Base-by-base conservation (phyloP, 2,113 vertebrate genomes). In the Tetrao urogallus region DNA sequence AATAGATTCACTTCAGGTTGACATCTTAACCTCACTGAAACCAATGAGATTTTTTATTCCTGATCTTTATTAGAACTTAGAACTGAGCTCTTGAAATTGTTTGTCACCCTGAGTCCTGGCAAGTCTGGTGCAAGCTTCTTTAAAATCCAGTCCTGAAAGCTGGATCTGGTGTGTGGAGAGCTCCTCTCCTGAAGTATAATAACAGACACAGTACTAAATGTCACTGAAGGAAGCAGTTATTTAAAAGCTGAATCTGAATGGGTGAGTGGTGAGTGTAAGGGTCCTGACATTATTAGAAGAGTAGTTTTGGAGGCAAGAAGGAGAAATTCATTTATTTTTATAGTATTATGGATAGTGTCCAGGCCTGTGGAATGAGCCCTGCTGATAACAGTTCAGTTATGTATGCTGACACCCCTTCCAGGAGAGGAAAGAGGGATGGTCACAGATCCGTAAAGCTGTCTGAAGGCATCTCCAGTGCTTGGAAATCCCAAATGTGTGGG, bases 11-110 rank as follows among this genome's bases (percentile, higher is more conserved):
- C 67, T 93, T 95, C 70, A 86, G 71, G 79, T 38, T 90, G 63
- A 89, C 92, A 87, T 77, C 43, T 71, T 94, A 72, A 88, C 84
- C 77, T 81, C 43, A 36, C 36, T 76, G 57, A 71, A 86, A 52
- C 85, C 86, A 80, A 64, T 90, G 56, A 52, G 38, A 83, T 43
- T 93, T 96, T 91, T 92, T 48, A 75, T 86, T 95, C 71, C 73
- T 87, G 61, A 89, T 90, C 58, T 70, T 76, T 86, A 36, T 75
- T 93, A 89, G 73, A 0, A 0, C 57, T 84, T 95, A 54, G 48
- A 48, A 83, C 47, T 82, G 83, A 72, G 73, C 66, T 93, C 83
- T 56, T 3, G 2, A 91, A 90, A 77, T 92, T 89, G 63, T 81
- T 94, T 86, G 50, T 77, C 6, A 5, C 54, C 4, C 1, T 63